Evolutionary conservation across 2,797 vertebrate genomes (phyloP).

Genomic region (Cheirogaleus major): DNA sequence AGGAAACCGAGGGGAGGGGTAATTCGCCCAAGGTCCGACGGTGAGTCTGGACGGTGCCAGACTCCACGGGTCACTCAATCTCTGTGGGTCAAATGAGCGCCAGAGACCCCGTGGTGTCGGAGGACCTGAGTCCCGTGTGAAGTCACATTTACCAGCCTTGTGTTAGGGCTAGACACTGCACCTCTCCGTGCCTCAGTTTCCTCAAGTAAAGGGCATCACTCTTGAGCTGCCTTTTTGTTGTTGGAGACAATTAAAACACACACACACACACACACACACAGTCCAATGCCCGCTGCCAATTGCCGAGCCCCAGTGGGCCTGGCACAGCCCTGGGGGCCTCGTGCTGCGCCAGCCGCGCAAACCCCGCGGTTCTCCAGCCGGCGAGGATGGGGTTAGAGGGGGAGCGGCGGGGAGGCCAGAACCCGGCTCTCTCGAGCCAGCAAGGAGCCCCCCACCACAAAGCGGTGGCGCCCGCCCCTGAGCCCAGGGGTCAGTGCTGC

Average conservation of each 20-base stretch:
- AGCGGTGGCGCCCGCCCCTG: not conserved
- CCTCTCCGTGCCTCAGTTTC: not conserved
- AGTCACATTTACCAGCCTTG: not conserved
- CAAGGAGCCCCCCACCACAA: not conserved
- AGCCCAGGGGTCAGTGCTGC: slow-evolving; percentile 14
- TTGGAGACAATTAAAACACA: not conserved
- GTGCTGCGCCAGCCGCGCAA: not conserved
- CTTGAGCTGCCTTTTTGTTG: not conserved
- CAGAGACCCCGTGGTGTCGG: not conserved
- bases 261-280: not conserved
- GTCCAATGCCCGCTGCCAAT: not conserved
- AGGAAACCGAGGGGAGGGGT: not conserved
- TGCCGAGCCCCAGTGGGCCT: not conserved
- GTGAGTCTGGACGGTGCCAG: not conserved
- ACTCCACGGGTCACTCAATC: not conserved
- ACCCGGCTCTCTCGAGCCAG: not conserved
- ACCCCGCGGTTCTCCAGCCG: not conserved
- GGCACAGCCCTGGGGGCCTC: not conserved
- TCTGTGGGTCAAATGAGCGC: not conserved
- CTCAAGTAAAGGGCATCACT: not conserved
- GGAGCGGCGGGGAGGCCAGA: not conserved
- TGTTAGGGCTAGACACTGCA: not conserved
- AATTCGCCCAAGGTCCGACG: not conserved
- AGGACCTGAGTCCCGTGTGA: not conserved
- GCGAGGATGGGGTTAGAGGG: slow-evolving; percentile 56